phyloP scores from a whole-genome alignment of 2,797 vertebrate species.

The Hippopotamyrus pictus region DNA sequence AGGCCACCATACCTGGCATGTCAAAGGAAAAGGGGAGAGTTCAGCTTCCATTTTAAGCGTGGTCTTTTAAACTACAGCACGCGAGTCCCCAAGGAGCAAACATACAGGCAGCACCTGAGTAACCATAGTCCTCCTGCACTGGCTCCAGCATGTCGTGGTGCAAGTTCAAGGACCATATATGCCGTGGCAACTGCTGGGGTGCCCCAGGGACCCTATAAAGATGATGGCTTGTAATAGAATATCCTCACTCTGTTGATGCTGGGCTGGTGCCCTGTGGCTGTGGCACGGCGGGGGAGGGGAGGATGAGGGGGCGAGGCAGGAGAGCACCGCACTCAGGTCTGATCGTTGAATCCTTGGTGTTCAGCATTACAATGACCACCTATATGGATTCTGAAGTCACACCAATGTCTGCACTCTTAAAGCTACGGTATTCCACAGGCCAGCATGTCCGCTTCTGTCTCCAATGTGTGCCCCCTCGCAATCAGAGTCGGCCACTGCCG shows the following conservation, averaged over 20 bases:
- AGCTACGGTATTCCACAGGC: not conserved
- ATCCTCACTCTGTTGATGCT: constrained; percentile 21
- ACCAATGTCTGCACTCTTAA: not conserved
- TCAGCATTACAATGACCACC: not conserved
- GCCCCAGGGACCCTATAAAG: constrained; percentile 17
- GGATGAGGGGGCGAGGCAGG: not conserved
- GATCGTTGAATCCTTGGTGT: constrained; percentile 2
- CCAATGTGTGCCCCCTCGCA: not conserved
- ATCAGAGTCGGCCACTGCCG: not conserved
- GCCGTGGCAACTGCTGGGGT: not conserved
- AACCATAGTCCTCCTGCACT: not conserved
- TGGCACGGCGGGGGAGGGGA: constrained; percentile 14
- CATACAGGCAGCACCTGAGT: not conserved
- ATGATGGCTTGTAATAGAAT: constrained; percentile 27
- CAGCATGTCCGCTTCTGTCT: not conserved
- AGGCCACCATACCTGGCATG: no score
- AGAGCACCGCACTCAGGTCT: not conserved
- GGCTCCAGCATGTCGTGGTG: not conserved
- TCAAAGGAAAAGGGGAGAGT: not conserved
- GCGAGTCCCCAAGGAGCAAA: not conserved
- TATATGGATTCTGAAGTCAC: not conserved
- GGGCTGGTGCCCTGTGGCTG: constrained; percentile 32
- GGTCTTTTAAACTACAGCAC: not conserved
- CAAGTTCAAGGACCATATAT: not conserved
- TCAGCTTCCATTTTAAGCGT: not conserved